These are phyloP conservation scores for Drosophila virilis DNA, from an alignment of 1,140 invertebrate genomes.

Conservation along the genomic window DNA sequence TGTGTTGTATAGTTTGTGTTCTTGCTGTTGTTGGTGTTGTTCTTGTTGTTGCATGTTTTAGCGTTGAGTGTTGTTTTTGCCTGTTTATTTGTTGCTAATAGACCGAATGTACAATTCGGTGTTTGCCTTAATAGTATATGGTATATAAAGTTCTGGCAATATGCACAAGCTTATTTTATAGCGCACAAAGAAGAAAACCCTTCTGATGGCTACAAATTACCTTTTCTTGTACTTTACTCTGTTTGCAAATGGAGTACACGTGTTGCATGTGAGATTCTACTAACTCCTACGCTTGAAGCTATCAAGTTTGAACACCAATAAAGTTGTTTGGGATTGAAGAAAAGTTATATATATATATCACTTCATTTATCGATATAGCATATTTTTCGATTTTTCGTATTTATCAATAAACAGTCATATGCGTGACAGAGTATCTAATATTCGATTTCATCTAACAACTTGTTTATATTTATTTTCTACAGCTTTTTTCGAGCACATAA, in stretches of 20 bases:
- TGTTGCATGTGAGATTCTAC: background rate
- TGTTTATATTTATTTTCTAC: background rate
- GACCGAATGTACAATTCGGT: slow-evolving; percentile 10
- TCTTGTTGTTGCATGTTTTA: slow-evolving; percentile 45
- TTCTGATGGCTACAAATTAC: slow-evolving; percentile 19
- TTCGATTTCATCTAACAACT: slow-evolving; percentile 13
- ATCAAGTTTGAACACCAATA: too few species aligned
- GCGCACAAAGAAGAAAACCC: slow-evolving; percentile 1
- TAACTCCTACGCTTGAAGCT: background rate
- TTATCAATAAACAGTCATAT: too few species aligned
- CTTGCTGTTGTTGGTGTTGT: too few species aligned
- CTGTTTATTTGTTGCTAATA: slow-evolving; percentile 58
- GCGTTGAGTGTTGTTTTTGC: slow-evolving; percentile 56
- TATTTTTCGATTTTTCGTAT: too few species aligned
- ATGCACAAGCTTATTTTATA: slow-evolving; percentile 8
- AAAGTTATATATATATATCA: too few species aligned
- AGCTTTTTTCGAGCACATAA: slow-evolving; percentile 30
- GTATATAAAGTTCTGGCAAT: slow-evolving; percentile 21
- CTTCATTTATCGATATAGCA: too few species aligned
- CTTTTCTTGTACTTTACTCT: background rate
- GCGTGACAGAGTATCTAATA: too few species aligned
- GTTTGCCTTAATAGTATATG: slow-evolving; percentile 4
- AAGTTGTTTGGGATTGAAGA: too few species aligned
- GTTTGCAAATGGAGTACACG: background rate
- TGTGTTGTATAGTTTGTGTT: slow-evolving; percentile 13